These are phyloP conservation scores for Turritopsis dohrnii DNA, from an alignment of 30 jellyfish, hydroid and myxozoan species.

Conservation along the genomic window DNA sequence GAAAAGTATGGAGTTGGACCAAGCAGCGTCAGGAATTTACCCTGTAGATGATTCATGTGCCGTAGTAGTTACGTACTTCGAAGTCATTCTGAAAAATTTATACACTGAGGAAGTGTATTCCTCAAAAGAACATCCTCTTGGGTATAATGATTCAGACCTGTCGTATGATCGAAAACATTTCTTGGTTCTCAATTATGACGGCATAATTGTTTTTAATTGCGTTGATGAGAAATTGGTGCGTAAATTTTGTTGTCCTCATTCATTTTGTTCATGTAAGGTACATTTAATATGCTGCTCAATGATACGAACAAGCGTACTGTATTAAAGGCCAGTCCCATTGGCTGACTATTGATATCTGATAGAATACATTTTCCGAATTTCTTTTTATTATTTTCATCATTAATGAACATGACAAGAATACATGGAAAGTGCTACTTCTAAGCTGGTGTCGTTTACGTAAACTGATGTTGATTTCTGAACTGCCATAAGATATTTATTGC, in stretches of 20 bases:
- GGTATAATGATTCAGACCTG: conserved; percentile 45
- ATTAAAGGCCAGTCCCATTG: too few species aligned
- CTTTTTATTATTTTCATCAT: too few species aligned
- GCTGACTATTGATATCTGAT: too few species aligned
- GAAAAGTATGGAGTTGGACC: conserved; percentile 36
- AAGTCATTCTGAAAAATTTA: conserved; percentile 38
- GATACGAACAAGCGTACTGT: too few species aligned
- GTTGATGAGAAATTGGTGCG: conserved; percentile 51
- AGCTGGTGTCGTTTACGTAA: too few species aligned
- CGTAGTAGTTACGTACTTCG: conserved; percentile 34
- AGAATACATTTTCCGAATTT: too few species aligned
- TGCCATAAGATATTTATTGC: too few species aligned
- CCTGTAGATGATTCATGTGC: conserved; percentile 45
- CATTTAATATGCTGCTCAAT: too few species aligned
- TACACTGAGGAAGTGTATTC: conserved; percentile 57
- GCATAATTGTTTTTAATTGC: conserved; percentile 45
- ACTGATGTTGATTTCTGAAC: too few species aligned
- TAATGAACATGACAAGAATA: too few species aligned
- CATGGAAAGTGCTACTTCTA: too few species aligned
- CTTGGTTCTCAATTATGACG: conserved; percentile 48
- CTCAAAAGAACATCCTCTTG: background rate
- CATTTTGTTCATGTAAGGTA: too few species aligned
- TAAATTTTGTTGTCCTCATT: background rate
- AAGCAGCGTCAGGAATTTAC: conserved; percentile 5
- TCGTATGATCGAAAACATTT: conserved; percentile 38